Evolutionary conservation across 2,888 invertebrate species (phyloP).

Genomic region (Pimpla rufipes): DNA sequence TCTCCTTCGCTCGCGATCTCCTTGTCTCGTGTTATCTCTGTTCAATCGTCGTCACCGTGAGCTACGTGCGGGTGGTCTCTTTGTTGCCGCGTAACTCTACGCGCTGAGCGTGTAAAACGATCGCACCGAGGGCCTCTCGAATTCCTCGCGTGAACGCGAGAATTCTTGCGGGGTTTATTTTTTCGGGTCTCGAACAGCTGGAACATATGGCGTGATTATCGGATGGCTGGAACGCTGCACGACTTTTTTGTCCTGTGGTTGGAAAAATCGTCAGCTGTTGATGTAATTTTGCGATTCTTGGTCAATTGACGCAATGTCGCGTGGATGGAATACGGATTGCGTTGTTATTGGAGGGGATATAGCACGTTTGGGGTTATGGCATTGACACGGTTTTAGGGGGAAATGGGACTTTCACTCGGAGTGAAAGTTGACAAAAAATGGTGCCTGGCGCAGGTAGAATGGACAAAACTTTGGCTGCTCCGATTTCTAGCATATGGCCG

Average conservation of each 20-base stretch:
- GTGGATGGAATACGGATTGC: constrained; percentile 22
- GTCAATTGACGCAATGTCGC: not conserved
- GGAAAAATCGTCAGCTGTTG: constrained; percentile 40
- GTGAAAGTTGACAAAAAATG: constrained; percentile 65
- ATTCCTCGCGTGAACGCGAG: not conserved
- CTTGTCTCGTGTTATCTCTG: too few species aligned
- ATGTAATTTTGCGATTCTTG: not conserved
- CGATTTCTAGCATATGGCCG: constrained; percentile 12
- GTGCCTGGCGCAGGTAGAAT: not conserved
- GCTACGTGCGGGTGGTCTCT: constrained; percentile 45
- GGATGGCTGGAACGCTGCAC: too few species aligned
- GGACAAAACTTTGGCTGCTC: not conserved
- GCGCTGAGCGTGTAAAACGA: constrained; percentile 32
- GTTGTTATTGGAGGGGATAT: not conserved
- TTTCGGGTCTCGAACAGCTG: not conserved
- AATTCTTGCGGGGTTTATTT: not conserved
- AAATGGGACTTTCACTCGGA: constrained; percentile 64
- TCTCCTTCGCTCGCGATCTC: constrained; percentile 16
- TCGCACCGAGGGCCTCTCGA: not conserved
- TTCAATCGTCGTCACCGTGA: not conserved
- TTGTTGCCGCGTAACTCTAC: constrained; percentile 51
- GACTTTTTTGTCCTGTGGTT: too few species aligned
- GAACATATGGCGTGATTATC: not conserved
- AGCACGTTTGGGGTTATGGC: too few species aligned
- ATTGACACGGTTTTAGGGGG: constrained; percentile 35